Evolutionary conservation across 2,113 vertebrate genomes (phyloP).

Genomic region (Heteronetta atricapilla): DNA sequence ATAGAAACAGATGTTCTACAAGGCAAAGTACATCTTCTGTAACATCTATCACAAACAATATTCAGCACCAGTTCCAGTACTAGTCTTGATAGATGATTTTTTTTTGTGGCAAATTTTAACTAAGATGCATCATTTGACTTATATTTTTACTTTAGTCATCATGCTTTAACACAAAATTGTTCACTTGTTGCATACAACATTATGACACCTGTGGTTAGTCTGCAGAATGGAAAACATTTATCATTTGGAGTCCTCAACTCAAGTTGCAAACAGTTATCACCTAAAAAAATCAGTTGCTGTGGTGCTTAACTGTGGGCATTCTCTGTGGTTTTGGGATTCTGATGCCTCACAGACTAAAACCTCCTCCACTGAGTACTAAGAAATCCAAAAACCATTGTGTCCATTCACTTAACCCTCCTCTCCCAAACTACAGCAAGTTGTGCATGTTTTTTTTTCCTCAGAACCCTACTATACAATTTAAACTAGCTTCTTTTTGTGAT

Average conservation of each 20-base stretch:
- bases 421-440: neutral
- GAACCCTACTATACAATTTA: neutral
- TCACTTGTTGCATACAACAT: neutral
- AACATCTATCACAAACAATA: neutral
- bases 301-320: neutral
- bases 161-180: neutral
- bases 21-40: neutral
- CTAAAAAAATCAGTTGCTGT: neutral
- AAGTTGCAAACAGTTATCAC: neutral
- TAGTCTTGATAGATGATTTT: neutral
- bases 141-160: neutral
- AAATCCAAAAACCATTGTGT: neutral
- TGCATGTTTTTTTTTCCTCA: neutral
- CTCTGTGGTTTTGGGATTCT: neutral
- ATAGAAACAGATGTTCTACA: neutral
- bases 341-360: neutral
- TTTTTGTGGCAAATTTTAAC: neutral
- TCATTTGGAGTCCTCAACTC: neutral
- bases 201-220: neutral
- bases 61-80: neutral
- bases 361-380: neutral
- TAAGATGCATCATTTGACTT: neutral
- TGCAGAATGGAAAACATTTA: neutral
- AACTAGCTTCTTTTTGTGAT: neutral
- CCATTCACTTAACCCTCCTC: neutral